Percentiles rank a stretch among this genome's conserved stretches.
These are phyloP conservation scores for Yponomeuta evonymella DNA, from an alignment of 2,888 invertebrate genomes.

Conservation along the genomic window DNA sequence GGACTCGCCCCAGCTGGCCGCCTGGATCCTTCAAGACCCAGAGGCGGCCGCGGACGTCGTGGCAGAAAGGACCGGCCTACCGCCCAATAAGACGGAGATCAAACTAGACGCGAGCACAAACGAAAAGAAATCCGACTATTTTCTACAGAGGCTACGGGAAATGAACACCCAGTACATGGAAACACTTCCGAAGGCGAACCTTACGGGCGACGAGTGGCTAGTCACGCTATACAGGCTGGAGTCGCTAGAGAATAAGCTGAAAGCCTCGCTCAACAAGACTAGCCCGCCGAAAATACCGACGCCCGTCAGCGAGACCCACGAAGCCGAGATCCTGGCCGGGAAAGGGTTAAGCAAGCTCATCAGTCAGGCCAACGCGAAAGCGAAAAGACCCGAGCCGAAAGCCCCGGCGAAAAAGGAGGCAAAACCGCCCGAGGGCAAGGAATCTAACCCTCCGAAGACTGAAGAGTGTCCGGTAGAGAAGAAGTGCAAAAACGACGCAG, in stretches of 20 bases:
- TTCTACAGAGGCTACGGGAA: constrained; percentile 46
- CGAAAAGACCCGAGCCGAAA: constrained; percentile 15
- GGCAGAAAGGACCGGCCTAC: constrained; percentile 54
- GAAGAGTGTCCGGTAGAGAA: constrained; percentile 33
- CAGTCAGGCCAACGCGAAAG: constrained; percentile 46
- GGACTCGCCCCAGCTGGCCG: constrained; percentile 49
- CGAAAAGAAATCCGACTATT: constrained; percentile 53
- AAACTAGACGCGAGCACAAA: constrained; percentile 28
- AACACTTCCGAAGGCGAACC: constrained; percentile 50
- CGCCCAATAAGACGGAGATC: constrained; percentile 39
- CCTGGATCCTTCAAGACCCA: constrained; percentile 54
- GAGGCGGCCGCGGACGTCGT: constrained; percentile 54
- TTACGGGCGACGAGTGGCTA: constrained; percentile 63
- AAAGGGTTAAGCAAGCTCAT: constrained; percentile 58
- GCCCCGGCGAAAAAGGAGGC: constrained; percentile 28
- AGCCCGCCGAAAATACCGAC: constrained; percentile 26
- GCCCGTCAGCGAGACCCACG: constrained; percentile 37
- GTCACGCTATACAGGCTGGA: constrained; percentile 58
- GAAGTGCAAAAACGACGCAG: constrained; percentile 44
- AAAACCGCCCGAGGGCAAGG: constrained; percentile 18
- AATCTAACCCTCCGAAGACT: not conserved
- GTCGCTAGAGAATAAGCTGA: constrained; percentile 49
- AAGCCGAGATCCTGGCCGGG: constrained; percentile 57
- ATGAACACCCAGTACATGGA: constrained; percentile 58
- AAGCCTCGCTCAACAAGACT: constrained; percentile 46